Base-by-base conservation (phyloP, 2,113 vertebrate genomes). In the Prochilodus magdalenae region DNA sequence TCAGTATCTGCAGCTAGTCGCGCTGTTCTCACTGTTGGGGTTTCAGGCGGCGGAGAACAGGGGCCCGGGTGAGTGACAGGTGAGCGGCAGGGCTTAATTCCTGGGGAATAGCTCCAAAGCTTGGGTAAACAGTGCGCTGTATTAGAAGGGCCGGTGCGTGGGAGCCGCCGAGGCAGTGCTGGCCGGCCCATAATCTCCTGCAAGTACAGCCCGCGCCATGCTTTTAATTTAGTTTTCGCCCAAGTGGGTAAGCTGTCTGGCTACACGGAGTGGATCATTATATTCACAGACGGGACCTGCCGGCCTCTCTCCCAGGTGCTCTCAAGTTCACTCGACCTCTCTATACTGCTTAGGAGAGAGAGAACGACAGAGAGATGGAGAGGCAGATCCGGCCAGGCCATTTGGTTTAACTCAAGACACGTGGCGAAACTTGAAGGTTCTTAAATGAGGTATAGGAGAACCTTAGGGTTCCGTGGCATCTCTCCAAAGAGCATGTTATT, bases 181-280 rank as follows among this genome's bases (percentile, higher is more conserved):
- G 69, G 51, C 62, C 57, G 7, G 16, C 80, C 71, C 40, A 74
- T 85, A 87, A 85, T 85, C 86, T 75, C 71, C 30, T 49, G 57
- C 62, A 55, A 86, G 77, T 79, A 53, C 86, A 80, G 70, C 73
- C 36, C 53, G 20, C 73, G 22, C 44, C 75, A 67, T 60, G 63
- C 73, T 86, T 83, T 85, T 87, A 57, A 87, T 89, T 87, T 73
- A 79, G 79, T 84, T 79, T 82, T 86, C 57, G 60, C 53, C 57
- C 84, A 77, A 75, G 75, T 81, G 75, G 83, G 74, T 78, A 83
- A 86, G 82, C 87, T 80, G 85, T 85, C 75, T 76, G 81, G 69
- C 44, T 77, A 62, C 44, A 40, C 57, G 18, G 67, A 83, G 59
- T 75, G 63, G 73, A 79, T 86, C 76, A 33, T 75, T 80, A 69